Base-by-base conservation (phyloP, 2,888 invertebrate species). In the Liodrosophila aerea region DNA sequence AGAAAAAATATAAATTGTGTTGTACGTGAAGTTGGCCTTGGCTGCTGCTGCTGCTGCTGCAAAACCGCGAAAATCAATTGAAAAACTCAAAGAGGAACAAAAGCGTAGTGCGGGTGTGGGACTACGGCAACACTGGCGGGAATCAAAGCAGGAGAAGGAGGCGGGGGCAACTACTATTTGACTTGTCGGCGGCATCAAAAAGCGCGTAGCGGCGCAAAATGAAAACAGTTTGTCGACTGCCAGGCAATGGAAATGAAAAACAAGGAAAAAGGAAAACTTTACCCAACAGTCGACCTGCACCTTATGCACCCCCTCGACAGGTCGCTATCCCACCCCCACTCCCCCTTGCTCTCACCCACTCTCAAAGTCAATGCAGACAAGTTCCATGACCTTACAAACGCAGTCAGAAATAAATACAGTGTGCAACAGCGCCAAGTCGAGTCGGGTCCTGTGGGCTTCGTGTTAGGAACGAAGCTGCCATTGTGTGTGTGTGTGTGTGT, bases 381-480 rank as follows among this genome's bases (percentile, higher is more conserved):
- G 87, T 87, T 88, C 88, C 76, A 87, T 88, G 87, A 87, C 87
- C 87, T 88, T 87, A 88, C 87, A 88, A 84, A 88, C 85, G 75
- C 76, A 86, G 63, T 22, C 62, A 58, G 65, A 64, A 64, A 66
- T 60, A 72, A 69, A 73, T 39, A 74, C 57, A 62, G 37, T 46
- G 50, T 44, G 50, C 69, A 65, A 65, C 52, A 67, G 65, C 63
- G 61, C 43, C 57, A 66, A 30, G 61, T 11, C 34, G 33, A 37
- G 43, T 53, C 36, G 47, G 31, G 61, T 65, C 67, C 66, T 64
- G 49, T 54, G 65, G 64, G 57, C 18, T 7, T 16, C 9, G 22
- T 16, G 37, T 15, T n/a, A 11, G 7, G 13, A 12, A 1, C 37
- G 13, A 16, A 15, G 18, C 2, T 18, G 16, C 7, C 36, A 1